phyloP scores from a whole-genome alignment of 2,888 invertebrate species.

The Drosophila quasianomalipes region DNA sequence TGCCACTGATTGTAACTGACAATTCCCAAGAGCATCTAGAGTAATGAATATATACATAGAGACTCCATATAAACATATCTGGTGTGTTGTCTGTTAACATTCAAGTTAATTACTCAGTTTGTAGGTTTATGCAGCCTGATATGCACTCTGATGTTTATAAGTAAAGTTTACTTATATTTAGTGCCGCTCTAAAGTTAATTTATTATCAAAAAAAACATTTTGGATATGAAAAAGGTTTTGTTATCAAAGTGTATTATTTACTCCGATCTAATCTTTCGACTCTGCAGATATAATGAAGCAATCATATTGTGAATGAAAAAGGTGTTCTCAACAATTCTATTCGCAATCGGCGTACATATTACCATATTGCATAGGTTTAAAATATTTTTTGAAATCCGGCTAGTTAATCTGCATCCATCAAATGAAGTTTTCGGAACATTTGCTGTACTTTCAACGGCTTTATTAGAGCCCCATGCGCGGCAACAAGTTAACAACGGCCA shows the following conservation, averaged over 20 bases:
- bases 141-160: background rate
- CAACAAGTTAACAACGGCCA: constrained; percentile 31
- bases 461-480: constrained; percentile 18
- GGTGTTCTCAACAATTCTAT: background rate
- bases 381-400: background rate
- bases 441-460: constrained; percentile 23
- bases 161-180: background rate
- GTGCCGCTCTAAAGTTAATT: background rate
- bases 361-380: background rate
- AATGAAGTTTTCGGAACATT: constrained; percentile 4
- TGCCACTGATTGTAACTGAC: constrained; percentile 17
- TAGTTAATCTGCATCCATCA: constrained; percentile 21
- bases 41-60: background rate
- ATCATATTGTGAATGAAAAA: background rate
- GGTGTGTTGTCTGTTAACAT: background rate
- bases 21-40: background rate
- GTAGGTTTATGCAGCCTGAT: background rate
- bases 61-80: background rate
- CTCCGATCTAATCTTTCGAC: background rate
- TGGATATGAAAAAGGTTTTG: too few species aligned
- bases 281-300: background rate
- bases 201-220: background rate
- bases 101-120: background rate
- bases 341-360: background rate
- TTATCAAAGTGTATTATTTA: background rate